These are phyloP conservation scores for Aegithalos caudatus DNA, from an alignment of 2,113 vertebrate genomes.

Conservation along the genomic window DNA sequence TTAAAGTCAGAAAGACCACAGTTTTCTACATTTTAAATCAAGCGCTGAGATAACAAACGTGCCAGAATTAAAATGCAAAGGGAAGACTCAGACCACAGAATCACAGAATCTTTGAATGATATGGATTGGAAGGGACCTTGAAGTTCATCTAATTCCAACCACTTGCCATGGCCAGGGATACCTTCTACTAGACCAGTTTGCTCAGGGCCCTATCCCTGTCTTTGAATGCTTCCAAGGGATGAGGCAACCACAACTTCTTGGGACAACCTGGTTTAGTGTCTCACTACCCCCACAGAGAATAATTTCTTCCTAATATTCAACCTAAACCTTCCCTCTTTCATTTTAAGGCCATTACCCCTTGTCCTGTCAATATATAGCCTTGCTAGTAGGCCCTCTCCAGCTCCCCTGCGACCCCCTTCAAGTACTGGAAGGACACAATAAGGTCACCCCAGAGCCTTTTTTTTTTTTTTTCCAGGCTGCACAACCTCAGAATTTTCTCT, in stretches of 20 bases:
- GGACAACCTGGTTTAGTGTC: background rate
- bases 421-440: background rate
- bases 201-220: background rate
- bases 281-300: background rate
- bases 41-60: background rate
- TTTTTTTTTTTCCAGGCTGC: background rate
- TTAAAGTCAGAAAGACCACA: background rate
- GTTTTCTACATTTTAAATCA: background rate
- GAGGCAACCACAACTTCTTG: background rate
- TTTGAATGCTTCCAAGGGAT: background rate
- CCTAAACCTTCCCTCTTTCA: background rate
- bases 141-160: background rate
- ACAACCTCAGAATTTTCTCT: background rate
- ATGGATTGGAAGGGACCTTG: background rate
- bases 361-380: fast-evolving
- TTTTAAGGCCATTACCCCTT: background rate
- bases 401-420: background rate
- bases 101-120: background rate
- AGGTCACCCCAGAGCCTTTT: background rate
- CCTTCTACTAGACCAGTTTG: background rate
- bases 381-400: background rate
- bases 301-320: background rate
- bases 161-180: background rate
- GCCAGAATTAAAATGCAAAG: background rate
- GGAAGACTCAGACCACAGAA: background rate